phyloP scores from a whole-genome alignment of 23 tunicate species.

The Trididemnum miniatum region DNA sequence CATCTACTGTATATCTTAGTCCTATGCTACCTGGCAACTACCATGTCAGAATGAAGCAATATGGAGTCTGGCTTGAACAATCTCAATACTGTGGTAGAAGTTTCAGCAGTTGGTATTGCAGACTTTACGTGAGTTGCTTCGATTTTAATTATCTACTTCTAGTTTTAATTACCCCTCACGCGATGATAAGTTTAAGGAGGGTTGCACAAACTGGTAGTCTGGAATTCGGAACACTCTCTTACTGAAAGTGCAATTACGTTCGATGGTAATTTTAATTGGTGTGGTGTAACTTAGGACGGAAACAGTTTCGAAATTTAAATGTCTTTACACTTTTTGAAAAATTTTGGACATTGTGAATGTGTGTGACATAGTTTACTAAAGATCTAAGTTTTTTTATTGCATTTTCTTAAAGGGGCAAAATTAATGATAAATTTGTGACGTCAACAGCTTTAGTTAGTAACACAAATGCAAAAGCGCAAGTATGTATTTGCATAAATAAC shows the following conservation, averaged over 20 bases:
- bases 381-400: too few species aligned
- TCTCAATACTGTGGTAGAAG: conserved; percentile 20
- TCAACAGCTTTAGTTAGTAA: too few species aligned
- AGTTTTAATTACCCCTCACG: too few species aligned
- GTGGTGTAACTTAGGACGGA: not conserved
- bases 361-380: too few species aligned
- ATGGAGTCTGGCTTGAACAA: conserved; percentile 33
- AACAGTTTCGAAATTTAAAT: too few species aligned
- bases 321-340: too few species aligned
- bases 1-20: conserved; percentile 14
- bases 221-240: not conserved
- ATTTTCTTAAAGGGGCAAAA: too few species aligned
- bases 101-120: conserved; percentile 5
- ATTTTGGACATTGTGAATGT: too few species aligned
- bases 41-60: conserved; percentile 31
- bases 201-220: not conserved
- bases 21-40: conserved; percentile 37
- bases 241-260: not conserved
- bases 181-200: not conserved
- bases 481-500: too few species aligned
- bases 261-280: too few species aligned
- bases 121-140: conserved; percentile 17
- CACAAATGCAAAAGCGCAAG: too few species aligned
- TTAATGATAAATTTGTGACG: too few species aligned
- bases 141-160: not conserved